Evolutionary conservation across 2,888 invertebrate genomes (phyloP).

Genomic region (Campoplex nolae): DNA sequence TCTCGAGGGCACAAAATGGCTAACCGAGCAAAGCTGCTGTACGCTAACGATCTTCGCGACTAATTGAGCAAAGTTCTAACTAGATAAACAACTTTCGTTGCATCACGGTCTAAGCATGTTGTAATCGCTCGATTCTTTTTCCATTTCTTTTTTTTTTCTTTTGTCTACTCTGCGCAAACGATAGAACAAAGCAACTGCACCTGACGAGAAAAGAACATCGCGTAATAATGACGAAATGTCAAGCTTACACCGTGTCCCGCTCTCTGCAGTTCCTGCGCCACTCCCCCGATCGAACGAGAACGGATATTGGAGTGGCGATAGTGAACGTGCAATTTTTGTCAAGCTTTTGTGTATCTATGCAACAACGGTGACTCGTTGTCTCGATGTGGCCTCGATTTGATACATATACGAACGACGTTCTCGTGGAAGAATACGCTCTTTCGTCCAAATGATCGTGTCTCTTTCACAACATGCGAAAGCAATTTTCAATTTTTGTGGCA

Average conservation of each 20-base stretch:
- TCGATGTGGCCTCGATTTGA: conserved; percentile 1
- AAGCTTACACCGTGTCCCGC: neutral
- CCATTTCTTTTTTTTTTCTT: neutral
- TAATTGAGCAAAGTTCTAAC: conserved; percentile 32
- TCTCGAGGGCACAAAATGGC: conserved; percentile 50
- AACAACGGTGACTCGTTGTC: neutral
- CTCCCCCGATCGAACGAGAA: conserved; percentile 45
- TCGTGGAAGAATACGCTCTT: neutral
- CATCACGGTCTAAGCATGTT: conserved; percentile 50
- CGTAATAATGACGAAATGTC: conserved; percentile 50
- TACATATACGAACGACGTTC: neutral
- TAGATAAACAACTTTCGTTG: conserved; percentile 31
- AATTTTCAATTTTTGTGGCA: neutral
- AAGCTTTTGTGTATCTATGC: conserved; percentile 14
- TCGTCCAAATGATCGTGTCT: conserved; percentile 7
- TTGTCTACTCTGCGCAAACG: neutral
- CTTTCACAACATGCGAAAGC: neutral
- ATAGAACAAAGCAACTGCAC: conserved; percentile 28
- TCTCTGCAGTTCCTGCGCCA: conserved; percentile 8
- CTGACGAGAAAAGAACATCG: conserved; percentile 22
- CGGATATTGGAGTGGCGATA: conserved; percentile 43
- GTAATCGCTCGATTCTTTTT: conserved; percentile 31
- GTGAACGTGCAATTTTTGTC: conserved; percentile 33
- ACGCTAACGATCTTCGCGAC: conserved; percentile 30
- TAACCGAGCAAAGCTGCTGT: conserved; percentile 18